These are phyloP conservation scores for Dromiciops gliroides DNA, from an alignment of 2,113 vertebrate species.

Conservation along the genomic window DNA sequence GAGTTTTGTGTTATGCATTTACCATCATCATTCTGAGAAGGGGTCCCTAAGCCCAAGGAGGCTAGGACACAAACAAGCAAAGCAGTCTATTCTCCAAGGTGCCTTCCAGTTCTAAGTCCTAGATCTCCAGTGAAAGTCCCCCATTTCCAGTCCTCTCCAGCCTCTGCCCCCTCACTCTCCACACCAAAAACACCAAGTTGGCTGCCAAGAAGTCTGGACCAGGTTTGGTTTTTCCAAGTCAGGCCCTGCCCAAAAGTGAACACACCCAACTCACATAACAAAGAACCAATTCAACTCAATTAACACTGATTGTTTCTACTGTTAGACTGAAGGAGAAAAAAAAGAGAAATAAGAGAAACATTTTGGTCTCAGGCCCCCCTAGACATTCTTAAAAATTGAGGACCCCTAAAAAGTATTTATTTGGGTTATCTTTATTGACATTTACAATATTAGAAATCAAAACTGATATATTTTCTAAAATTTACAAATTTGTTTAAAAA, in stretches of 20 bases:
- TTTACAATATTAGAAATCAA: background rate
- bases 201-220: background rate
- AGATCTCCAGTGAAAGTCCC: background rate
- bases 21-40: background rate
- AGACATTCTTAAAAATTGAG: background rate
- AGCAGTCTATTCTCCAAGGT: background rate
- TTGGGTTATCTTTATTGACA: background rate
- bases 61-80: background rate
- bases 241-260: slow-evolving; percentile 6
- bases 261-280: background rate
- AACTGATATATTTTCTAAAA: no score
- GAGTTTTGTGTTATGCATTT: background rate
- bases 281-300: background rate
- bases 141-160: background rate
- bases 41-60: background rate
- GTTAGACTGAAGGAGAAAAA: background rate
- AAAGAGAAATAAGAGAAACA: background rate
- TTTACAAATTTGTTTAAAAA: background rate
- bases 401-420: background rate
- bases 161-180: background rate
- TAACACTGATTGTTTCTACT: background rate
- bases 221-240: slow-evolving; percentile 31
- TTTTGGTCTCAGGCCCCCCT: background rate
- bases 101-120: background rate
- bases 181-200: slow-evolving; percentile 19